Evolutionary conservation across 2,797 vertebrate genomes (phyloP).

Genomic region (Melanotaenia parkinsoni): DNA sequence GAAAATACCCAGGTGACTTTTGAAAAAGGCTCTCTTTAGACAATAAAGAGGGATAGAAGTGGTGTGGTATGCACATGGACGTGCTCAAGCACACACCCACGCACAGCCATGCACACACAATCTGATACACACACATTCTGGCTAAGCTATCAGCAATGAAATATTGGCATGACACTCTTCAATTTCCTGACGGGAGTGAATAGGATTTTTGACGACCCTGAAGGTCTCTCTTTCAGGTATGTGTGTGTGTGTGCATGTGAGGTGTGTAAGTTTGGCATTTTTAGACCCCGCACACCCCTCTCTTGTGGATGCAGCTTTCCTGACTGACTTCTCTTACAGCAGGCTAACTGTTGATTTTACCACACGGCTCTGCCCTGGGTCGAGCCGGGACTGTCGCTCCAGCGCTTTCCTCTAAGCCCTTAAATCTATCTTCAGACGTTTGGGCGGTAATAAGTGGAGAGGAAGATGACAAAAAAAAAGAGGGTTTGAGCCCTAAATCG

Average conservation of each 20-base stretch:
- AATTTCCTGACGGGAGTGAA: conserved; percentile 74
- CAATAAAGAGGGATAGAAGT: conserved; percentile 76
- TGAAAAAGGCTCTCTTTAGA: conserved; percentile 71
- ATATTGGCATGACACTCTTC: conserved; percentile 77
- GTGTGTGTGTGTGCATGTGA: conserved; percentile 20
- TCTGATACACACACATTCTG: conserved; percentile 25
- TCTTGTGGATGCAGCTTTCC: conserved; percentile 39
- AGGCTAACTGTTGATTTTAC: conserved; percentile 79
- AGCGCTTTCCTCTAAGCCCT: conserved; percentile 70
- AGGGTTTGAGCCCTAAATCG: conserved; percentile 75
- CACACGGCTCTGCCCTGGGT: conserved; percentile 67
- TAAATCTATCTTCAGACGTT: conserved; percentile 66
- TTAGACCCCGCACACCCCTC: conserved; percentile 52
- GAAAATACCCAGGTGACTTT: conserved; percentile 66
- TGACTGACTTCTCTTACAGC: conserved; percentile 20
- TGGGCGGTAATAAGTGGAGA: neutral
- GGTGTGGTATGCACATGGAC: conserved; percentile 44
- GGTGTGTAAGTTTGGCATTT: conserved; percentile 53
- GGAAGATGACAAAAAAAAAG: neutral
- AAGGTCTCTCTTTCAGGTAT: conserved; percentile 42
- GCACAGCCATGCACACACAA: conserved; percentile 9
- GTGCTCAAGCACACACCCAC: conserved; percentile 12
- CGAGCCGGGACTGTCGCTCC: conserved; percentile 68
- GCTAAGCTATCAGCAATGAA: conserved; percentile 64
- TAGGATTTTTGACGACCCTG: conserved; percentile 68